phyloP scores from a whole-genome alignment of 2,888 invertebrate genomes.

The Hirtodrosophila trivittata region DNA sequence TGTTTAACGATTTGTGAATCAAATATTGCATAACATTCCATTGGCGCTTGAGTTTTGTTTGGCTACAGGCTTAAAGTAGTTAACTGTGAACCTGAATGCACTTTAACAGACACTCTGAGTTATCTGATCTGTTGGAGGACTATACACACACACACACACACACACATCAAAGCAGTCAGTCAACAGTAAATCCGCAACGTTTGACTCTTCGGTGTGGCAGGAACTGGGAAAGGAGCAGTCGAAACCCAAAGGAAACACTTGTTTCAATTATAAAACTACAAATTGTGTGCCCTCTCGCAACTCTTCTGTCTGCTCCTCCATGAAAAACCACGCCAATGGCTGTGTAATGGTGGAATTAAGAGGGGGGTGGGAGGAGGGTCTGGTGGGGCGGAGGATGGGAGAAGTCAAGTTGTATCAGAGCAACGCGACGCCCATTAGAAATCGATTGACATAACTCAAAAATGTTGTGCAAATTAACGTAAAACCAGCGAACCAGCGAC shows the following conservation, averaged over 20 bases:
- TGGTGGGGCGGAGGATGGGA: not conserved
- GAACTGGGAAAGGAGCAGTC: conserved; percentile 13
- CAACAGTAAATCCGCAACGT: conserved; percentile 5
- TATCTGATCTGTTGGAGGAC: conserved; percentile 2
- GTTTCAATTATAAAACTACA: conserved; percentile 72
- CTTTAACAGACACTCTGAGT: conserved; percentile 13
- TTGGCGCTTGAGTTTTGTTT: no score
- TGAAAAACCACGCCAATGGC: conserved; percentile 26
- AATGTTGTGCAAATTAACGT: conserved; percentile 79
- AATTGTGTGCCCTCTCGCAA: conserved; percentile 51
- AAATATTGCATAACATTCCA: no score
- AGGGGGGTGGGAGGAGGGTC: not conserved
- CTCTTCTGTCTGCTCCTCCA: not conserved
- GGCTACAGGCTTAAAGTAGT: no score
- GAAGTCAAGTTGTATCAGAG: conserved; percentile 10
- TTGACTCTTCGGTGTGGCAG: conserved; percentile 15
- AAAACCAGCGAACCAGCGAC: conserved; percentile 71
- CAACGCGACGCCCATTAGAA: conserved; percentile 72
- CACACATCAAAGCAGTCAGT: conserved; percentile 12
- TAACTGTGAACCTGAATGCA: not conserved
- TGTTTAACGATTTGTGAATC: no score
- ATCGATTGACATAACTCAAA: conserved; percentile 81
- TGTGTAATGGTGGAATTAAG: conserved; percentile 2
- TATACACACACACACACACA: no score
- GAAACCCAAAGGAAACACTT: conserved; percentile 45